Evolutionary conservation across 2,888 invertebrate species (phyloP).

Genomic region (Plusia festucae): DNA sequence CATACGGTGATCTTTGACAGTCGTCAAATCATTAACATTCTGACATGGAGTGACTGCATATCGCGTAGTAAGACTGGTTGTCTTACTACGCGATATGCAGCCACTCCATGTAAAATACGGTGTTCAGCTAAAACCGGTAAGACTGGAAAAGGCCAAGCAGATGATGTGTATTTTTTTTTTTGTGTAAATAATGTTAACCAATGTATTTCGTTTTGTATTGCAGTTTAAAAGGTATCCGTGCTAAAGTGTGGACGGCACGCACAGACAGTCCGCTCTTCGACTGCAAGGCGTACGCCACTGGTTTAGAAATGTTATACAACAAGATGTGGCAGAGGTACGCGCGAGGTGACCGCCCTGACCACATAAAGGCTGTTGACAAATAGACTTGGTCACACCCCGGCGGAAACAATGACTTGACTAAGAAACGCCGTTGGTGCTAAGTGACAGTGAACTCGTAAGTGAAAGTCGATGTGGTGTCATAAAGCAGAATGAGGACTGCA

Average conservation of each 20-base stretch:
- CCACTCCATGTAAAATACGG: no score
- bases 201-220: constrained; percentile 59
- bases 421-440: constrained; percentile 68
- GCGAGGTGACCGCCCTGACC: constrained; percentile 95
- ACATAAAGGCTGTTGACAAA: constrained; percentile 90
- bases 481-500: constrained; percentile 52
- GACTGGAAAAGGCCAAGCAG: no score
- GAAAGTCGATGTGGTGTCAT: constrained; percentile 26
- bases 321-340: constrained; percentile 97
- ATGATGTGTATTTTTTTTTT: no score
- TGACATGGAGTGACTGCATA: no score
- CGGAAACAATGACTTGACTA: constrained; percentile 44
- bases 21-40: no score
- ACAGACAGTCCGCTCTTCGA: constrained; percentile 97
- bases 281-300: constrained; percentile 97
- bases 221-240: constrained; percentile 96
- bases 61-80: no score
- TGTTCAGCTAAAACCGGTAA: no score
- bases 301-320: constrained; percentile 96
- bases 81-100: no score
- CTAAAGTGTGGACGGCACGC: constrained; percentile 98
- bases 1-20: no score
- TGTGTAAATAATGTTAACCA: not conserved
- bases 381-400: constrained; percentile 62
- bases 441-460: constrained; percentile 50